Evolutionary conservation across 92 coral and sea anemone genomes (phyloP).

Genomic region (Palythoa grandiflora): DNA sequence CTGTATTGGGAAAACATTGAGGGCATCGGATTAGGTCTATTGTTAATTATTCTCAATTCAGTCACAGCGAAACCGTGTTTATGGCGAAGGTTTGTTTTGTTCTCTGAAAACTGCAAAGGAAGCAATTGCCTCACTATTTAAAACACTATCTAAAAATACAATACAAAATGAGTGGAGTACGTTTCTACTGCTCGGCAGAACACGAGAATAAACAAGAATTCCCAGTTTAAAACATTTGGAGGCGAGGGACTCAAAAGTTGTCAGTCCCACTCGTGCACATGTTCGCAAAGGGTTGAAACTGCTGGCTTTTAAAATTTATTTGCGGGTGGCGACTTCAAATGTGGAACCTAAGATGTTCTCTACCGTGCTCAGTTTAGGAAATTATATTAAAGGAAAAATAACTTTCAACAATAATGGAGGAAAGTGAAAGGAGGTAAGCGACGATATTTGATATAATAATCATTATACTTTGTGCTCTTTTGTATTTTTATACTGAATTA

Average conservation of each 20-base stretch:
- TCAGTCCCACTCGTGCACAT: background rate
- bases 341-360: background rate
- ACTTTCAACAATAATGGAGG: background rate
- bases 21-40: background rate
- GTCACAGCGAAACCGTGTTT: background rate
- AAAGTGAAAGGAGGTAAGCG: background rate
- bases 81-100: background rate
- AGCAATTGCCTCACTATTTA: background rate
- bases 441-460: background rate
- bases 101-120: background rate
- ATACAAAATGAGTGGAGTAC: background rate
- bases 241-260: background rate
- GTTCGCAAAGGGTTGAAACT: slow-evolving; percentile 16
- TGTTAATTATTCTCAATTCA: background rate
- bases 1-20: no score
- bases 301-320: slow-evolving; percentile 4
- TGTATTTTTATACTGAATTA: background rate
- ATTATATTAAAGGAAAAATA: background rate
- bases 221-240: background rate
- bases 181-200: background rate
- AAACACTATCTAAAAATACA: background rate
- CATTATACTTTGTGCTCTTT: background rate
- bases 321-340: background rate
- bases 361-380: background rate
- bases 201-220: background rate